A percentile compares a stretch with the other conserved stretches of the same genome.
These are phyloP conservation scores for Sorex fumeus DNA, from an alignment of 2,113 vertebrate genomes.

Conservation along the genomic window DNA sequence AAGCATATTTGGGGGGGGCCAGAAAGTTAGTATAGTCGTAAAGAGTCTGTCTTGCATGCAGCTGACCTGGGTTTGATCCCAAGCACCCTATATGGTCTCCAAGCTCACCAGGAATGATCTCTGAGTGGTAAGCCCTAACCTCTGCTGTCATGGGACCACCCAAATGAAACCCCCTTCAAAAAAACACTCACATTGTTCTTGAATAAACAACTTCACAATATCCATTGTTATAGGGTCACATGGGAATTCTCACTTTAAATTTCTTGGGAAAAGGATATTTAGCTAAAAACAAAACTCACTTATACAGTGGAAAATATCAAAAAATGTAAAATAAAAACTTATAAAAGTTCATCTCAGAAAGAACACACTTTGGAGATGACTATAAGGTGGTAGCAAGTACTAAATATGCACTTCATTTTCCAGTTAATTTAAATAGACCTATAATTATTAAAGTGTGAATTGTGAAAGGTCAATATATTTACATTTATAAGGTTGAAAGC, in stretches of 20 bases:
- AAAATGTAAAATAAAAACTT: constrained; percentile 34
- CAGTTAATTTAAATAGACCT: constrained; percentile 43
- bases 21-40: too few species aligned
- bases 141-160: background rate
- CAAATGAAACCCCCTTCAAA: background rate
- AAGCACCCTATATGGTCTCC: too few species aligned
- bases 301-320: background rate
- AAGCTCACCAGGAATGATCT: too few species aligned
- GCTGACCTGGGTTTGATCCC: too few species aligned
- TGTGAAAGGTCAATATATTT: constrained; percentile 56
- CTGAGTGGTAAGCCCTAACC: too few species aligned
- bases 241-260: background rate
- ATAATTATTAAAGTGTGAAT: constrained; percentile 18
- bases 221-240: background rate
- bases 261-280: constrained; percentile 45
- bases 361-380: background rate
- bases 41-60: too few species aligned
- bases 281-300: constrained; percentile 31
- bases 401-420: constrained; percentile 37
- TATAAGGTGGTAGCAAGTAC: background rate
- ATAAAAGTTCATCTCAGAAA: background rate
- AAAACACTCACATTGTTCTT: background rate
- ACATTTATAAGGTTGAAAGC: background rate
- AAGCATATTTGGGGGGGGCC: too few species aligned
- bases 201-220: constrained; percentile 20